A percentile compares a stretch with the other conserved stretches of the same genome.
Evolutionary conservation across 2,888 invertebrate species (phyloP).

Genomic region (Andrena haemorrhoa): DNA sequence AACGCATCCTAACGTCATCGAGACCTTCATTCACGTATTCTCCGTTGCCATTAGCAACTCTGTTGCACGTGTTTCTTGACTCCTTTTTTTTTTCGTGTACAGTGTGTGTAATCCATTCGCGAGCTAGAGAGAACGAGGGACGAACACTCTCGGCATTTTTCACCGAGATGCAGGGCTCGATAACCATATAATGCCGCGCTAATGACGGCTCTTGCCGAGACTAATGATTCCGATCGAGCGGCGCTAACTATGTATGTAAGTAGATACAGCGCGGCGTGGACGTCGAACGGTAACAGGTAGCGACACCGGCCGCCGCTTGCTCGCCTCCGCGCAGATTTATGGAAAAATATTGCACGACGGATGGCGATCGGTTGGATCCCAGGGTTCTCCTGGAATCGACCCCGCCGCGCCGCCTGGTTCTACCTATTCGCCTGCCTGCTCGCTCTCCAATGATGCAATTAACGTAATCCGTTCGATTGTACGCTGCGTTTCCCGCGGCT

Average conservation of each 20-base stretch:
- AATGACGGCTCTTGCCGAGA: slow-evolving; percentile 75
- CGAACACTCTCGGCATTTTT: slow-evolving; percentile 59
- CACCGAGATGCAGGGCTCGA: slow-evolving; percentile 71
- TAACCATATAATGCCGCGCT: slow-evolving; percentile 75
- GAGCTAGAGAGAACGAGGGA: not conserved
- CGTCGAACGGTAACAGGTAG: slow-evolving; percentile 15
- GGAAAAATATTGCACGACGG: slow-evolving; percentile 44
- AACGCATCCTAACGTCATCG: not conserved
- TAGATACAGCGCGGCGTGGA: slow-evolving; percentile 48
- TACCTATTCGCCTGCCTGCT: not conserved
- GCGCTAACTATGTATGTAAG: slow-evolving; percentile 54
- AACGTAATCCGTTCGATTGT: slow-evolving; percentile 51
- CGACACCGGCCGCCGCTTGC: slow-evolving; percentile 8
- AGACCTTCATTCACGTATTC: not conserved
- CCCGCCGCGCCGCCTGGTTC: too few relatives aligned
- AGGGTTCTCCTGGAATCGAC: not conserved
- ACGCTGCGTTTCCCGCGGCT: slow-evolving; percentile 23
- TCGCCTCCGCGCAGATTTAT: slow-evolving; percentile 38
- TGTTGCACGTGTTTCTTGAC: not conserved
- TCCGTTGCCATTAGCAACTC: not conserved
- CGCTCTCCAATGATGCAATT: slow-evolving; percentile 39
- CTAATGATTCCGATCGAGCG: slow-evolving; percentile 73
- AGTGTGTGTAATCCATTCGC: slow-evolving; percentile 34
- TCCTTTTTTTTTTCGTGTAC: not conserved
- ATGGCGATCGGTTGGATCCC: not conserved